Base-by-base conservation (phyloP, 2,888 invertebrate genomes). In the Drosophila buzzatii region DNA sequence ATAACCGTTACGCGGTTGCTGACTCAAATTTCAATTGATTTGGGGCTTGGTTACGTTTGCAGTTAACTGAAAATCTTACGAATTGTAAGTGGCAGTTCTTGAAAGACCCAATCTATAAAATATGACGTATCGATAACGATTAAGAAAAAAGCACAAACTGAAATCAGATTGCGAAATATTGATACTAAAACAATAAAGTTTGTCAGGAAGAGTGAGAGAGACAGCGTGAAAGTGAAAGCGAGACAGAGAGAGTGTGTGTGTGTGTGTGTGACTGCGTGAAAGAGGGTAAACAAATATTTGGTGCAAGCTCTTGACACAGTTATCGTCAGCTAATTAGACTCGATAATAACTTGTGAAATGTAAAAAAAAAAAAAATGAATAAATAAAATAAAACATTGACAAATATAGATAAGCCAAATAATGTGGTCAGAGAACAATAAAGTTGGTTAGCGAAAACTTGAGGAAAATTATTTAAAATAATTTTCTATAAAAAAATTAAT, bases 161-260 rank as follows among this genome's bases (percentile, higher is more conserved):
- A 23, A 59, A 79, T 66, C 44, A 68, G 79, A 79, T 79, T 79
- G 79, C 79, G 74, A 79, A 79, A 82, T 62, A 44, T 67, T 73
- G 74, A 82, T 64, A 77, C 60, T 62, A 61, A 23, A 23, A 33
- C 0, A 18, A 37, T 27, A 18, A 12, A 7, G 12, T 27, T 23
- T 3, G 20, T 18, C 23, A 20, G 18, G 2, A 10, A 18, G 47
- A 44, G 33, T 49, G 41, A 16, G 45, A 14, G 14, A 12, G 37
- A n/a, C 45, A 58, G 23, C 31, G 45, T 20, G 35, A 18, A 0
- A 45, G 16, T 14, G 42, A 41, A 27, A 47, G 41, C 8, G 27
- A 16, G 44, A n/a, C 41, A 59, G 31, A 42, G 45, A 20, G 44
- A 18, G 18, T 23, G 47, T 27, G 10, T 10, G 5, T n/a, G 39